Evolutionary conservation across 2,888 invertebrate genomes (phyloP).

Genomic region (Deladenus siricidicola): DNA sequence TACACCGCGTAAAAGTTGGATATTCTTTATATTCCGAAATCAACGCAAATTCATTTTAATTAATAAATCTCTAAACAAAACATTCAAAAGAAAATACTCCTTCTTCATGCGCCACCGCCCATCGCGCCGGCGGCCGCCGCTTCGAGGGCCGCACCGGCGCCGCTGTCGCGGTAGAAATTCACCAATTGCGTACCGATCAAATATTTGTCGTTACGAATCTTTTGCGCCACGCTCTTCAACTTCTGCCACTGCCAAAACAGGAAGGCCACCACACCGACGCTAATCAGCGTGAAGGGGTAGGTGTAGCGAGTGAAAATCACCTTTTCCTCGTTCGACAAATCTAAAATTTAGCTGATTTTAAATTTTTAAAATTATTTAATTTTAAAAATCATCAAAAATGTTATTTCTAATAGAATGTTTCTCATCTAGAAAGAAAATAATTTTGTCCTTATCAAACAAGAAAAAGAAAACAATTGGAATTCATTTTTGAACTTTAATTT

Average conservation of each 20-base stretch:
- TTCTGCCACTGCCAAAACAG: constrained; percentile 80
- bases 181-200: constrained; percentile 69
- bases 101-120: neutral
- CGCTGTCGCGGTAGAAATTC: constrained; percentile 61
- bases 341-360: constrained; percentile 41
- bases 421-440: no score
- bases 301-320: constrained; percentile 74
- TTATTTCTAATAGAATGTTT: no score
- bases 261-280: constrained; percentile 55
- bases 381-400: neutral
- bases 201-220: constrained; percentile 97
- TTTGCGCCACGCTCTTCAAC: constrained; percentile 85
- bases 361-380: neutral
- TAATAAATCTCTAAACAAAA: no score
- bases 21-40: no score
- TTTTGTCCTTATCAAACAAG: no score
- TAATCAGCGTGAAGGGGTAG: constrained; percentile 76
- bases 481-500: no score
- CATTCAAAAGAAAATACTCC: no score
- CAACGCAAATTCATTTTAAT: neutral
- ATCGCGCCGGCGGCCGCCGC: neutral
- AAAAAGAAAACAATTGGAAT: no score
- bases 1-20: no score
- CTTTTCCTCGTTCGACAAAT: constrained; percentile 57
- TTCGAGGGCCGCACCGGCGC: neutral